Percentiles rank a stretch among this genome's conserved stretches.
Evolutionary conservation across 2,113 vertebrate genomes (phyloP).

Genomic region (Polypterus senegalus): DNA sequence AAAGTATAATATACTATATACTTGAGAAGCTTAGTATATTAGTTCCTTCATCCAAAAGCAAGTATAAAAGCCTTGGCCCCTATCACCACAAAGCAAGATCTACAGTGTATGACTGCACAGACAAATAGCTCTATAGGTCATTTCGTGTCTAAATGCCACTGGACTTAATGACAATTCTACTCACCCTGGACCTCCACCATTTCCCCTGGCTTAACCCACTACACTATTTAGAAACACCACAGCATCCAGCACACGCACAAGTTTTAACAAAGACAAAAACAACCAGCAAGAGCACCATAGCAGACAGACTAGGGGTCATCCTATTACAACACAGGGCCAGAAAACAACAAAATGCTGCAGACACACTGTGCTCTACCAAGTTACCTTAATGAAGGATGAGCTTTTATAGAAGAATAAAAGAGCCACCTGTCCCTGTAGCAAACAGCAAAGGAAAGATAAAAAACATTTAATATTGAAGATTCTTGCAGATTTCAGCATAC

Average conservation of each 20-base stretch:
- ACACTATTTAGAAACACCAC: neutral
- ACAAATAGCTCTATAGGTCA: too few relatives aligned
- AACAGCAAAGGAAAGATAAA: slow-evolving; percentile 36
- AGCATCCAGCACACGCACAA: neutral
- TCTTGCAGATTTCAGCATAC: too few relatives aligned
- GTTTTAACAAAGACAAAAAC: too few relatives aligned
- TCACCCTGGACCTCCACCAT: slow-evolving; percentile 13
- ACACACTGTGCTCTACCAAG: slow-evolving; percentile 4
- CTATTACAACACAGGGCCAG: slow-evolving; percentile 8
- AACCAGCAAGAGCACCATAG: neutral
- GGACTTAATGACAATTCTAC: neutral
- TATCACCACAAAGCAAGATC: too few relatives aligned
- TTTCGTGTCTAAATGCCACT: too few relatives aligned
- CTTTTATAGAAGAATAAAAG: slow-evolving; percentile 58
- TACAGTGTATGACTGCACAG: too few relatives aligned
- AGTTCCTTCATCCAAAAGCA: too few relatives aligned
- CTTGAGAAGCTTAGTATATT: too few relatives aligned
- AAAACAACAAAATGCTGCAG: neutral
- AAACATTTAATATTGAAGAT: neutral
- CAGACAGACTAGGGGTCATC: neutral
- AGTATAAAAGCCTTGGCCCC: too few relatives aligned
- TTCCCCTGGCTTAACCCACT: slow-evolving; percentile 16
- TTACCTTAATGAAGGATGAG: slow-evolving; percentile 63
- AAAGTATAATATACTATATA: too few relatives aligned
- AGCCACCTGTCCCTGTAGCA: slow-evolving; percentile 62